phyloP scores from a whole-genome alignment of 2,797 vertebrate species.

The Chelon auratus region DNA sequence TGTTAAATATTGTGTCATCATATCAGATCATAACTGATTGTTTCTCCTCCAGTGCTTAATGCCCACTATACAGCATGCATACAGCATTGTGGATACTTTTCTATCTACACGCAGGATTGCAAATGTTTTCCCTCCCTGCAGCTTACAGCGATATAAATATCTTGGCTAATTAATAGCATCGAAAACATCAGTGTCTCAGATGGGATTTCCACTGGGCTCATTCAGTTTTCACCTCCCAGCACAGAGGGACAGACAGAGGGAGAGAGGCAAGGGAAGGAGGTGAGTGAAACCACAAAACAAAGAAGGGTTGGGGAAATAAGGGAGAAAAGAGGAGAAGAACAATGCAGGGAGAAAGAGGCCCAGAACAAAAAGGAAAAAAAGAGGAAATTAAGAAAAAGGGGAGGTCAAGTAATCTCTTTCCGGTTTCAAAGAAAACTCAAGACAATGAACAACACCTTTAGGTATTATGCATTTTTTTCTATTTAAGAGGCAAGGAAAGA shows the following conservation, averaged over 20 bases:
- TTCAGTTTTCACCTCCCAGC: conserved; percentile 67
- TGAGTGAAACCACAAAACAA: conserved; percentile 3
- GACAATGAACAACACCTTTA: neutral
- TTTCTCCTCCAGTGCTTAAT: conserved; percentile 10
- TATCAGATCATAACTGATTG: conserved; percentile 18
- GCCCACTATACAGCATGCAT: neutral
- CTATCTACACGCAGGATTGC: conserved; percentile 22
- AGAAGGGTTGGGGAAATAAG: conserved; percentile 10
- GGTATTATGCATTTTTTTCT: neutral
- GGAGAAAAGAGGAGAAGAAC: neutral
- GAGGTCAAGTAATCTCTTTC: neutral
- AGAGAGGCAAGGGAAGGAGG: neutral
- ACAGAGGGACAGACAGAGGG: conserved; percentile 38
- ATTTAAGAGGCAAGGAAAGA: neutral
- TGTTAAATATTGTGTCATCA: conserved; percentile 6
- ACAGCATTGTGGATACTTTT: conserved; percentile 16
- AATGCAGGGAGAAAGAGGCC: neutral
- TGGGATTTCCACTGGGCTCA: conserved; percentile 57
- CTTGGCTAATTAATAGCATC: conserved; percentile 72
- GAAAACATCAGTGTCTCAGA: conserved; percentile 50
- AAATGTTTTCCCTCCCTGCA: conserved; percentile 47
- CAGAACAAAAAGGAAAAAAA: conserved; percentile 7
- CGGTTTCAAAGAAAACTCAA: neutral
- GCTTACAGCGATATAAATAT: conserved; percentile 66
- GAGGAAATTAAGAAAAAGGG: neutral